Percentiles rank a stretch among this genome's conserved stretches.
Evolutionary conservation across 1,140 invertebrate genomes (phyloP).

Genomic region (Linepithema humile): DNA sequence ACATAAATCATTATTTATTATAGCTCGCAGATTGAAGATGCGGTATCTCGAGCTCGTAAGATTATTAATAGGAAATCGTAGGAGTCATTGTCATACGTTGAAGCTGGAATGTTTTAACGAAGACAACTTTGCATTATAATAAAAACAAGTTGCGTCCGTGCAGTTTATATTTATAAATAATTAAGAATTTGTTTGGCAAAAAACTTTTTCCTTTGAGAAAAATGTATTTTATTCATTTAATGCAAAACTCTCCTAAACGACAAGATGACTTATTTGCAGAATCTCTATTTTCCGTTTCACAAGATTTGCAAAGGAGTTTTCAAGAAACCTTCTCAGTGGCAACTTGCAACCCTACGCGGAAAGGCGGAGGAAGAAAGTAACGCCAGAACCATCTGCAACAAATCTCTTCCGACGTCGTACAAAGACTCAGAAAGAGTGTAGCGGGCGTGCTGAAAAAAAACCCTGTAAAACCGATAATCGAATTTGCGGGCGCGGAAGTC

Average conservation of each 20-base stretch:
- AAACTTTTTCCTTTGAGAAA: neutral
- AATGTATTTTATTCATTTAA: neutral
- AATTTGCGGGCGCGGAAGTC: neutral
- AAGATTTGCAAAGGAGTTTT: neutral
- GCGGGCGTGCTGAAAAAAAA: neutral
- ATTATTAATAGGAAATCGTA: constrained; percentile 9
- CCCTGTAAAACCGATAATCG: constrained; percentile 8
- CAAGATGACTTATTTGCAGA: neutral
- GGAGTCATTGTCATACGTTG: neutral
- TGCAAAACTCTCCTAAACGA: neutral
- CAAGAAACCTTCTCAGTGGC: neutral
- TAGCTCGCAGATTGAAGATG: neutral
- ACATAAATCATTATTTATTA: constrained; percentile 58
- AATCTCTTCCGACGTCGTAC: neutral
- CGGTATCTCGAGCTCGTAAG: neutral
- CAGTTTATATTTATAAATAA: too few species aligned
- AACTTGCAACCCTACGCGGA: neutral
- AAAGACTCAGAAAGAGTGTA: neutral
- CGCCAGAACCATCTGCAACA: neutral
- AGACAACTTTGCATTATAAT: too few species aligned
- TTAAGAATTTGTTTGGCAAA: too few species aligned
- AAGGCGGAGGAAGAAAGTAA: neutral
- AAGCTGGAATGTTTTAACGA: neutral
- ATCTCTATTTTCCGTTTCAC: neutral
- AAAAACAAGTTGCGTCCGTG: too few species aligned